These are phyloP conservation scores for Aphelinus certus DNA, from an alignment of 1,140 invertebrate genomes.

Conservation along the genomic window DNA sequence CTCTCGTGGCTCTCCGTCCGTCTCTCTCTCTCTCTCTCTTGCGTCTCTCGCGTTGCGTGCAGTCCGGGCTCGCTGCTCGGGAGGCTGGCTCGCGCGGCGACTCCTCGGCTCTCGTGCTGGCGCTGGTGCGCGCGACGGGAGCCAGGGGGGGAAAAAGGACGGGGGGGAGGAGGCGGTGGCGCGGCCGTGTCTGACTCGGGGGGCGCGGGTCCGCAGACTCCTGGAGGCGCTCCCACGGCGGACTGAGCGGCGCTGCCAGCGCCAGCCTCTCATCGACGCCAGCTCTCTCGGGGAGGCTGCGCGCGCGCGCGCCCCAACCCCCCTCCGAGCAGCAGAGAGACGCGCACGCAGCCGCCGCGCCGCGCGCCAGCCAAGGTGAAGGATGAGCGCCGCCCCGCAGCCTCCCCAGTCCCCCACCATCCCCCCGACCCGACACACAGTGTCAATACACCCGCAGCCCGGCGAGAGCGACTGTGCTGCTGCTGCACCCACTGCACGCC, in stretches of 20 bases:
- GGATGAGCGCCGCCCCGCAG: no score
- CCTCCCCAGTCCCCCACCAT: no score
- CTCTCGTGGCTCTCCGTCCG: not conserved
- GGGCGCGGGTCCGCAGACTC: slow-evolving; percentile 40
- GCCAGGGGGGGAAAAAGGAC: not conserved
- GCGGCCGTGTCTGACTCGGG: not conserved
- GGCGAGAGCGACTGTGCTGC: not conserved
- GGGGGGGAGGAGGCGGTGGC: not conserved
- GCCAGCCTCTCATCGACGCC: slow-evolving; percentile 19
- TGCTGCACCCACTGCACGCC: not conserved
- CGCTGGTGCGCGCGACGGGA: not conserved
- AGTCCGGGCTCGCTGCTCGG: not conserved
- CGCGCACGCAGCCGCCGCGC: not conserved
- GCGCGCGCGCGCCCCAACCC: not conserved
- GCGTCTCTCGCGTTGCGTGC: not conserved
- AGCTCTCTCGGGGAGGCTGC: slow-evolving; percentile 1
- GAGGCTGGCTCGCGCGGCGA: not conserved
- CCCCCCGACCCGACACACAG: no score
- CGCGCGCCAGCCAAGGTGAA: not conserved
- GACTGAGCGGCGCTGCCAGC: slow-evolving; percentile 30
- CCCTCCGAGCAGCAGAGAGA: not conserved
- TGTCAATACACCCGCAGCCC: no score
- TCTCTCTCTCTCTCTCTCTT: slow-evolving; percentile 10
- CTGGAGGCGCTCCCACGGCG: slow-evolving; percentile 40
- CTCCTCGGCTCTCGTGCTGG: not conserved